Conservation (phyloP, 1,140 invertebrate genomes). For the Diachasma alloeum region DNA sequence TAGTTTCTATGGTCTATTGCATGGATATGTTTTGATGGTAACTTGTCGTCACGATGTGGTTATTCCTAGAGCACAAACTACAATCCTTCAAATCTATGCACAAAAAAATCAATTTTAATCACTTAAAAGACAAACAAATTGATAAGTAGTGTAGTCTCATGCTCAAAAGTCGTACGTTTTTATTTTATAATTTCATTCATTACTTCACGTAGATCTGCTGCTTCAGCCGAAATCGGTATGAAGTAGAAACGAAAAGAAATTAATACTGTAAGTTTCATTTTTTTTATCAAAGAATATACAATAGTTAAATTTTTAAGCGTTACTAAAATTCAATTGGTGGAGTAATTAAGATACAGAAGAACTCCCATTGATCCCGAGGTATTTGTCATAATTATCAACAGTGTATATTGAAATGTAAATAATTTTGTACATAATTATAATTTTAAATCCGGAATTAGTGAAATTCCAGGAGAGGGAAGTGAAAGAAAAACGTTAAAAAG, state of each 20-base stretch:
- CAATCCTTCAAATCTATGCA: background rate
- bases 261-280: slow-evolving; percentile 25
- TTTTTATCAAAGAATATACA: slow-evolving; percentile 55
- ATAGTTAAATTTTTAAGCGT: slow-evolving; percentile 40
- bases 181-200: background rate
- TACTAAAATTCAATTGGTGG: slow-evolving; percentile 46
- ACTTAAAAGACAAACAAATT: background rate
- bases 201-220: slow-evolving; percentile 22
- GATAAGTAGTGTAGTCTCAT: background rate
- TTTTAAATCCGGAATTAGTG: background rate
- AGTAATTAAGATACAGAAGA: slow-evolving; percentile 14
- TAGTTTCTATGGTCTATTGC: background rate
- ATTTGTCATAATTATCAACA: slow-evolving; percentile 35
- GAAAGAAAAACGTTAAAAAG: slow-evolving; percentile 20
- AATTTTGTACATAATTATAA: slow-evolving; percentile 31
- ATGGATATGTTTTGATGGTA: background rate
- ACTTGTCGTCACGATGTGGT: background rate
- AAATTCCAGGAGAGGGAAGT: slow-evolving; percentile 4
- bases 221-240: background rate
- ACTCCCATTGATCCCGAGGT: slow-evolving; percentile 27
- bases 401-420: slow-evolving; percentile 38
- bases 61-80: background rate
- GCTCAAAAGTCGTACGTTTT: background rate
- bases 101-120: background rate
- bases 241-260: slow-evolving; percentile 6